Conservation (phyloP, 2,797 vertebrate genomes). For the Sebastes oblongus region DNA sequence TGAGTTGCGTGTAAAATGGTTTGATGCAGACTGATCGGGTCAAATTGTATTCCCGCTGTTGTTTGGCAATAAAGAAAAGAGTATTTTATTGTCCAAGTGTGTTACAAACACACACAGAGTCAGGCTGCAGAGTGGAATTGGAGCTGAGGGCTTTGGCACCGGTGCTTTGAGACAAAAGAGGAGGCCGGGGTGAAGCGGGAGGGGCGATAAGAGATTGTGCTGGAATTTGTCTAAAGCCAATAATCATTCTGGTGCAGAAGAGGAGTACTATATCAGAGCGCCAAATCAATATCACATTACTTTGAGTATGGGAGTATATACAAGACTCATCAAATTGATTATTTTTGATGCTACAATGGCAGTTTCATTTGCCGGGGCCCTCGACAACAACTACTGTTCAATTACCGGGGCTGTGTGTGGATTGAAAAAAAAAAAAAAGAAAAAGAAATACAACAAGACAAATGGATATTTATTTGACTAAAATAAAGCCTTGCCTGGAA, state of each 20-base stretch:
- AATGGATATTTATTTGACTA: slow-evolving; percentile 84
- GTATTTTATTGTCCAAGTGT: slow-evolving; percentile 48
- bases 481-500: slow-evolving; percentile 81
- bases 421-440: slow-evolving; percentile 26
- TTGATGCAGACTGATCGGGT: slow-evolving; percentile 56
- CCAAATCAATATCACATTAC: slow-evolving; percentile 87
- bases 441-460: slow-evolving; percentile 72
- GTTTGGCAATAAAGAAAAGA: slow-evolving; percentile 55
- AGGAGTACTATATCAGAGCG: slow-evolving; percentile 79
- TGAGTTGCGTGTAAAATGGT: slow-evolving; percentile 51
- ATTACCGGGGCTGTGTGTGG: slow-evolving; percentile 73
- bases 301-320: slow-evolving; percentile 84
- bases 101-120: slow-evolving; percentile 34
- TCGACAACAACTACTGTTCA: slow-evolving; percentile 79
- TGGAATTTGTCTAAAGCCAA: slow-evolving; percentile 84
- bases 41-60: slow-evolving; percentile 56
- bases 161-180: slow-evolving; percentile 52
- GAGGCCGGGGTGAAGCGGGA: not conserved
- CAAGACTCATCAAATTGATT: slow-evolving; percentile 88
- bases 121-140: slow-evolving; percentile 24
- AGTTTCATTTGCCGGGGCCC: slow-evolving; percentile 81
- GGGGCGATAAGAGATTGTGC: slow-evolving; percentile 60
- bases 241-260: slow-evolving; percentile 78
- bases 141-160: slow-evolving; percentile 47
- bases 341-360: slow-evolving; percentile 85